Base-by-base conservation (phyloP, 2,113 vertebrate genomes). In the Brachyistius frenatus region DNA sequence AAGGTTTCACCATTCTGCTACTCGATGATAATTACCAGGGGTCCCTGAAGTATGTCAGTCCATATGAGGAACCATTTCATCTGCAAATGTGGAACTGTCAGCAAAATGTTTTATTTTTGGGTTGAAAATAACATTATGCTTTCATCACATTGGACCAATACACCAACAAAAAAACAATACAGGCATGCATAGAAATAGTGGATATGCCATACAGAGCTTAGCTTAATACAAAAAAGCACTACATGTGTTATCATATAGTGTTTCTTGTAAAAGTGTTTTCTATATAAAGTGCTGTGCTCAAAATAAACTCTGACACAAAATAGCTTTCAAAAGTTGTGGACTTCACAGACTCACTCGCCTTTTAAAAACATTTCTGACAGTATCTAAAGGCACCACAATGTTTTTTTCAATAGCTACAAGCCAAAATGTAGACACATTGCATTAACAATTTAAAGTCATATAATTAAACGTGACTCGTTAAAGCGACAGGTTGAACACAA, bases 71-170 rank as follows among this genome's bases (percentile, higher is more conserved):
- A 16, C 8, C 0, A 62, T 72, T 81, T 67, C 64, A 80, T 73
- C 67, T 66, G 41, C 53, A 54, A 44, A 56, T 81, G 65, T 65
- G 61, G 31, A 81, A 63, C 73, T 70, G 73, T 57, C 76, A 44
- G 53, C 5, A 4, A 83, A 35, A 62, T 16, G 37, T 67, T 76
- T 58, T 62, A 58, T 61, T 6, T 11, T 50, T 7, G 35, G 46
- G 16, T 15, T 46, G 54, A n/a, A 73, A 78, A 37, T 63, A 39
- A 36, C 56, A 68, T 33, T 0, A 32, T 50, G 1, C 9, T 73
- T 37, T 68, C 47, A 62, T 74, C 68, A 63, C 44, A 30, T 2
- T 64, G 39, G 7, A 61, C 39, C 35, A 73, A 61, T 44, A 54
- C 37, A 37, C 10, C 8, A 70, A 49, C 44, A 73, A 23, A 78